Conservation (phyloP, 2,113 vertebrate genomes). For the Paramormyrops kingsleyae region DNA sequence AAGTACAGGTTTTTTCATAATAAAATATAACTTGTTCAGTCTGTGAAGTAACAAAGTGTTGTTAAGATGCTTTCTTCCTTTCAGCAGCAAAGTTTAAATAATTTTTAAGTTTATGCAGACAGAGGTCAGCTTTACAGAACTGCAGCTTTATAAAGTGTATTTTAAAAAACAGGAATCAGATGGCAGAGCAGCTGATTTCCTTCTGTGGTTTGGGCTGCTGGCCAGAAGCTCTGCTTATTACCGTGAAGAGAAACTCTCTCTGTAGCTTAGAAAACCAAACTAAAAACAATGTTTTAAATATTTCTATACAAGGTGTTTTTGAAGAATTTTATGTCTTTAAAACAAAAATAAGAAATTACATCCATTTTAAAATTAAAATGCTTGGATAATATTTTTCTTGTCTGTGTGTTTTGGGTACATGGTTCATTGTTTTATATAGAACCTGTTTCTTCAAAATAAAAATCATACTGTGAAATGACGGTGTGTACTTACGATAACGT, state of each 20-base stretch:
- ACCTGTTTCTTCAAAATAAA: not conserved
- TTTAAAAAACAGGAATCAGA: not conserved
- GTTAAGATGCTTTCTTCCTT: not conserved
- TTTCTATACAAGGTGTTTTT: not conserved
- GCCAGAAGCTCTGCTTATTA: not conserved
- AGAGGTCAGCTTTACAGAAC: not conserved
- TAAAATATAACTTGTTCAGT: not conserved
- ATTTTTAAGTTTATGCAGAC: not conserved
- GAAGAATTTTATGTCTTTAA: not conserved
- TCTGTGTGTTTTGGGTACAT: not conserved
- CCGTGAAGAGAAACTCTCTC: not conserved
- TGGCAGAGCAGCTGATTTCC: not conserved
- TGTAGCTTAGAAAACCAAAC: not conserved
- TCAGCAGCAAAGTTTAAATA: not conserved
- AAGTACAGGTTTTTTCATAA: not conserved
- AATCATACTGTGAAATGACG: not conserved
- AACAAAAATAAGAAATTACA: not conserved
- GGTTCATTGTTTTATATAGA: not conserved
- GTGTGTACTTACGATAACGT: not conserved
- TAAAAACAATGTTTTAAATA: not conserved
- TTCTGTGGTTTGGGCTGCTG: not conserved
- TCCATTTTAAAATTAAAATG: not conserved
- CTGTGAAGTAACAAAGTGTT: not conserved
- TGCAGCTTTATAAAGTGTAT: not conserved
- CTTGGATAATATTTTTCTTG: not conserved